phyloP scores from a whole-genome alignment of 2,888 invertebrate species.

The Temnothorax ravouxi region DNA sequence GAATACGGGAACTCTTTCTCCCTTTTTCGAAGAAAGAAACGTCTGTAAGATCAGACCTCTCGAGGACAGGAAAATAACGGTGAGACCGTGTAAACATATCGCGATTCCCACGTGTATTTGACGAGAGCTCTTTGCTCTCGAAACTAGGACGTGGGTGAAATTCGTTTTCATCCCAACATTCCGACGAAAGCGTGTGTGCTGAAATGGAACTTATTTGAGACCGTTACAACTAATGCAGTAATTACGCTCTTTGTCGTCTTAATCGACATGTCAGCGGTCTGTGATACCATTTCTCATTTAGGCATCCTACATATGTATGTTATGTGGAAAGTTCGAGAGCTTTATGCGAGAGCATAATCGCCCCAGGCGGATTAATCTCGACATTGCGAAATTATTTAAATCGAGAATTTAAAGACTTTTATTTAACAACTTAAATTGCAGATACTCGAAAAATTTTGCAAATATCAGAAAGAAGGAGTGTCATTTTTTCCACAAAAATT shows the following conservation, averaged over 20 bases:
- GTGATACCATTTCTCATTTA: background rate
- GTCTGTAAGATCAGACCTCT: conserved; percentile 19
- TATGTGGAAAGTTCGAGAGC: background rate
- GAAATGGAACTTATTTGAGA: background rate
- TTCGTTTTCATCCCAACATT: conserved; percentile 19
- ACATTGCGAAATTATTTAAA: conserved; percentile 19
- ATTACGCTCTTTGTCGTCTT: conserved; percentile 2
- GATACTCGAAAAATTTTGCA: background rate
- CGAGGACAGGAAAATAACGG: conserved; percentile 9
- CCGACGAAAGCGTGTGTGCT: background rate
- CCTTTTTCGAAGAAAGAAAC: background rate
- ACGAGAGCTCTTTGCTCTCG: conserved; percentile 19
- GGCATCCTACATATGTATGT: background rate
- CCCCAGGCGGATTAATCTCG: background rate
- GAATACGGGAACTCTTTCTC: background rate
- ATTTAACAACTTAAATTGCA: background rate
- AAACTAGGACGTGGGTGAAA: conserved; percentile 12
- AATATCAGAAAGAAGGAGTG: background rate
- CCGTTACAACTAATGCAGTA: background rate
- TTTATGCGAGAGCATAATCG: background rate
- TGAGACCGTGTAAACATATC: conserved; percentile 5
- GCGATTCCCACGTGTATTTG: conserved; percentile 31
- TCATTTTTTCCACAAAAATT: background rate
- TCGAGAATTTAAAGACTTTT: background rate
- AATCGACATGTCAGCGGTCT: background rate